Evolutionary conservation across 2,888 invertebrate genomes (phyloP).

Genomic region (Thyatira batis): DNA sequence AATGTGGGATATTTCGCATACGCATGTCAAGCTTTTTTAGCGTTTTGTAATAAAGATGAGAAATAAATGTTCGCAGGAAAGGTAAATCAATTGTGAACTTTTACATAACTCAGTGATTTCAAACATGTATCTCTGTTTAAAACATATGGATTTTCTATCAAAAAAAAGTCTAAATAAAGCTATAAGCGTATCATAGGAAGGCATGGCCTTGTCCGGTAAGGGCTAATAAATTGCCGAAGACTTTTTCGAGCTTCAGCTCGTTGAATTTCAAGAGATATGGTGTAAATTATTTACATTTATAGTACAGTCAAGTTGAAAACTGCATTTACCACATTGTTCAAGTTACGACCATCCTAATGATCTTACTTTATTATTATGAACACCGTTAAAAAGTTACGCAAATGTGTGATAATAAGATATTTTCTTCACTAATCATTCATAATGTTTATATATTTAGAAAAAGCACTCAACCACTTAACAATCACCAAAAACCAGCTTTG

Average conservation of each 20-base stretch:
- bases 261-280: constrained; percentile 10
- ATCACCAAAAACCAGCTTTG: background rate
- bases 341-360: constrained; percentile 16
- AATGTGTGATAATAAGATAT: background rate
- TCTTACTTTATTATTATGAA: background rate
- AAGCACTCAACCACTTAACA: no score
- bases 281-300: constrained; percentile 17
- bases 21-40: constrained; percentile 36
- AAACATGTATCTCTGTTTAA: no score
- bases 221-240: no score
- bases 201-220: background rate
- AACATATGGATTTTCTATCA: no score
- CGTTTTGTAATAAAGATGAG: background rate
- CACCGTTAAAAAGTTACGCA: background rate
- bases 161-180: no score
- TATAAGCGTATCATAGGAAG: background rate
- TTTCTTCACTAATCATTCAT: background rate
- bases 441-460: background rate
- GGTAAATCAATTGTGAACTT: background rate
- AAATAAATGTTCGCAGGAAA: background rate
- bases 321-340: constrained; percentile 21
- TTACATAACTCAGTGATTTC: background rate
- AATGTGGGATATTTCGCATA: constrained; percentile 38
- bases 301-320: constrained; percentile 11
- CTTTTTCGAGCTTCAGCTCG: no score